Evolutionary conservation across 2,888 invertebrate species (phyloP).

Genomic region (Agrotis exclamationis): DNA sequence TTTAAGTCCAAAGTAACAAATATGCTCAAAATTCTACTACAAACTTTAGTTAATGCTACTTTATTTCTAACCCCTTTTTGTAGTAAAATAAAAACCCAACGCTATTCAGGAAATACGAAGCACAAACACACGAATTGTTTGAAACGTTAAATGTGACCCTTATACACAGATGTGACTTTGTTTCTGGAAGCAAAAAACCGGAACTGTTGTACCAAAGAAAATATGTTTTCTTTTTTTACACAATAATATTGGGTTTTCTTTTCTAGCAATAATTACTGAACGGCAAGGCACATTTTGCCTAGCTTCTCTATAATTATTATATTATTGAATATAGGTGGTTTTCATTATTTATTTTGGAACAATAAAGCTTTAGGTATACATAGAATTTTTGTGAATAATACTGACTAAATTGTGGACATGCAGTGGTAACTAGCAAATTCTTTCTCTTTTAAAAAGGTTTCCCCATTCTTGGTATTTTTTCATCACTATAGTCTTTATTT

Average conservation of each 20-base stretch:
- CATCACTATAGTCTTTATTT: too few species aligned
- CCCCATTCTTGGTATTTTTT: too few species aligned
- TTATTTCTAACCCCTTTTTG: slow-evolving; percentile 55
- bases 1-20: neutral
- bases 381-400: neutral
- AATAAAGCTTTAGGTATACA: neutral
- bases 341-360: too few species aligned
- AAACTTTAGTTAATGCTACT: neutral
- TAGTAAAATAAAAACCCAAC: slow-evolving; percentile 43
- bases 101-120: slow-evolving; percentile 55
- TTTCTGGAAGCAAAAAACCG: slow-evolving; percentile 9
- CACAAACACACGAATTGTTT: slow-evolving; percentile 21
- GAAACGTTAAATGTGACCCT: slow-evolving; percentile 3
- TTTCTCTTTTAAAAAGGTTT: too few species aligned
- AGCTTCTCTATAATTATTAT: neutral
- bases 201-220: neutral
- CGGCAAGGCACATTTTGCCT: neutral
- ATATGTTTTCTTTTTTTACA: neutral
- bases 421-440: too few species aligned
- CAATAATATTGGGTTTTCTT: too few species aligned
- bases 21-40: neutral
- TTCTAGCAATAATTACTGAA: too few species aligned
- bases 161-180: slow-evolving; percentile 20
- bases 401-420: neutral
- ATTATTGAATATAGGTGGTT: neutral